Percentiles rank a stretch among this genome's conserved stretches.
Evolutionary conservation across 1,140 invertebrate species (phyloP).

Genomic region (Hesperophylax magnus): DNA sequence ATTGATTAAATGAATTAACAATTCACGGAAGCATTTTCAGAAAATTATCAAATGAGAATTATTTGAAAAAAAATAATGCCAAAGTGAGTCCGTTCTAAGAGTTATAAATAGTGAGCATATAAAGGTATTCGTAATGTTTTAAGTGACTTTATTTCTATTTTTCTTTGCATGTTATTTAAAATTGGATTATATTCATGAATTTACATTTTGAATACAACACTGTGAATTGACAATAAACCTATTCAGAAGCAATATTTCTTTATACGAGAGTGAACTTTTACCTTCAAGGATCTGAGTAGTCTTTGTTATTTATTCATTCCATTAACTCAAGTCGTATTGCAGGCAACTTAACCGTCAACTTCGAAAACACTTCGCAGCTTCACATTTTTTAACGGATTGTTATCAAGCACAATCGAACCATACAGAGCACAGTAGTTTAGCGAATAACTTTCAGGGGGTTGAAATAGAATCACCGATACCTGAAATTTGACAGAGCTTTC

Average conservation of each 20-base stretch:
- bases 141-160: too few relatives aligned
- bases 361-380: not conserved
- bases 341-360: constrained; percentile 9
- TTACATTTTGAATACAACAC: too few relatives aligned
- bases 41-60: too few relatives aligned
- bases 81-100: too few relatives aligned
- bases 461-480: not conserved
- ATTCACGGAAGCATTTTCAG: too few relatives aligned
- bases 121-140: too few relatives aligned
- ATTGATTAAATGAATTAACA: too few relatives aligned
- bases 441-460: not conserved
- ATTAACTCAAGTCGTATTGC: constrained; percentile 4
- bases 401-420: not conserved
- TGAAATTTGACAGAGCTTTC: constrained; percentile 24
- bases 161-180: too few relatives aligned
- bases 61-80: too few relatives aligned
- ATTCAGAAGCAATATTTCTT: constrained; percentile 10
- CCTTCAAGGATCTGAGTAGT: constrained; percentile 4
- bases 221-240: too few relatives aligned
- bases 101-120: too few relatives aligned
- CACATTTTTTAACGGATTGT: not conserved
- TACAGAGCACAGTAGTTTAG: not conserved
- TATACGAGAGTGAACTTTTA: constrained; percentile 21
- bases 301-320: constrained; percentile 31
- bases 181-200: too few relatives aligned